Percentiles rank a stretch among this genome's conserved stretches.
Conservation (phyloP, 2,888 invertebrate genomes). For the Sycophila texana region DNA sequence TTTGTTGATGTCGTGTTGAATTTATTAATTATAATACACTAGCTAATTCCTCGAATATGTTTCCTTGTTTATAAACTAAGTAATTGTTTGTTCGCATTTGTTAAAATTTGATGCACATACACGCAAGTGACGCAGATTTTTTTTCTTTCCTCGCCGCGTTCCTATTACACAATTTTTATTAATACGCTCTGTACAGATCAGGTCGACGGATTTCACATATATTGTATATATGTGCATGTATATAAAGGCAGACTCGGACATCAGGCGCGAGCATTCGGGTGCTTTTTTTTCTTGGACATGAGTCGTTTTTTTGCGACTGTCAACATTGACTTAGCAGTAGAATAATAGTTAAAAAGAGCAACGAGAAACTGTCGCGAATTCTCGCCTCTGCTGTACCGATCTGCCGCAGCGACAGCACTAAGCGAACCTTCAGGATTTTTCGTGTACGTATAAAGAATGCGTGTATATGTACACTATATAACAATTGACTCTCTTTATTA, state of each 20-base stretch:
- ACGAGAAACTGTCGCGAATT: slow-evolving; percentile 32
- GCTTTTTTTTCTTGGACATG: slow-evolving; percentile 22
- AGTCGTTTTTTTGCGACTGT: background rate
- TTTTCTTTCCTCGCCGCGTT: slow-evolving; percentile 52
- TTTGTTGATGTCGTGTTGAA: slow-evolving; percentile 70
- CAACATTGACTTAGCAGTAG: slow-evolving; percentile 4
- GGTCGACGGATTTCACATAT: slow-evolving; percentile 53
- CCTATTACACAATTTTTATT: slow-evolving; percentile 47
- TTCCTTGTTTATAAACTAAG: slow-evolving; percentile 52
- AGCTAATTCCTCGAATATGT: slow-evolving; percentile 63
- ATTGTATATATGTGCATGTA: slow-evolving; percentile 56
- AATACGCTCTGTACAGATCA: slow-evolving; percentile 49
- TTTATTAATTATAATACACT: slow-evolving; percentile 72
- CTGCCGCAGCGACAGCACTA: slow-evolving; percentile 43
- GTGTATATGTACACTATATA: slow-evolving; percentile 47
- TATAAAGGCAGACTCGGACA: slow-evolving; percentile 40
- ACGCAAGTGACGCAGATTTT: slow-evolving; percentile 40
- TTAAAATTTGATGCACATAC: slow-evolving; percentile 54
- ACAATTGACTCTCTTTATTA: slow-evolving; percentile 36
- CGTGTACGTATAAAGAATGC: slow-evolving; percentile 46
- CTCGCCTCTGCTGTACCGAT: slow-evolving; percentile 28
- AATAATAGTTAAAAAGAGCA: slow-evolving; percentile 3
- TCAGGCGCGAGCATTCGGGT: slow-evolving; percentile 44
- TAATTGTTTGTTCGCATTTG: slow-evolving; percentile 58
- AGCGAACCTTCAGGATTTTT: slow-evolving; percentile 49